These are phyloP conservation scores for Spongilla lacustris DNA, from an alignment of 37 sponge, comb jelly and placozoan species.

Conservation along the genomic window DNA sequence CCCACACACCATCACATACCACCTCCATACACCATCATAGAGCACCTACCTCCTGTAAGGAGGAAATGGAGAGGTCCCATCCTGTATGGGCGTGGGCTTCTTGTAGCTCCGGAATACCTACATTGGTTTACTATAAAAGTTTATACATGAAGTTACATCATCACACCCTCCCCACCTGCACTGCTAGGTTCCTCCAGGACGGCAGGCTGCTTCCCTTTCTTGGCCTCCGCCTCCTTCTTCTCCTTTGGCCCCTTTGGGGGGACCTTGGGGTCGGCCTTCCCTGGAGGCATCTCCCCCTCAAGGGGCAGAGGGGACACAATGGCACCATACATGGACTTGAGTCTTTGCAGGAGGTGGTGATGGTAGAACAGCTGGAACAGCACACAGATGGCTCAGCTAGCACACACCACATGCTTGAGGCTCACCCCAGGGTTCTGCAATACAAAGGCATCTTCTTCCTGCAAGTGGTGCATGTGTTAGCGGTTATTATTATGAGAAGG, in stretches of 20 bases:
- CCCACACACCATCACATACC: too few relatives aligned
- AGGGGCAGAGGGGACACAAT: constrained; percentile 20
- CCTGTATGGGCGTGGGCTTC: constrained; percentile 17
- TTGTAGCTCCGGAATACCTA: background rate
- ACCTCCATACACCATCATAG: too few relatives aligned
- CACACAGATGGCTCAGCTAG: background rate
- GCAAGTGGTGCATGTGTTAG: background rate
- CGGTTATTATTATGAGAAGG: background rate
- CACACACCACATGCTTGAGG: background rate
- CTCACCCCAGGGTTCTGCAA: constrained; percentile 58
- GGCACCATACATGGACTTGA: constrained; percentile 45
- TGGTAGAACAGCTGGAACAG: constrained; percentile 58
- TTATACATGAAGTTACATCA: too few relatives aligned
- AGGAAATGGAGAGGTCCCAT: constrained; percentile 74
- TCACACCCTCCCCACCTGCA: too few relatives aligned
- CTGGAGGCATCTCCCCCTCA: background rate
- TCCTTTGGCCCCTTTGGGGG: background rate
- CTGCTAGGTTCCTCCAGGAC: too few relatives aligned
- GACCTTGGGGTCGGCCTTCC: too few relatives aligned
- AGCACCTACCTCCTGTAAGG: constrained; percentile 54
- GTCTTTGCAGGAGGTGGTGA: constrained; percentile 34
- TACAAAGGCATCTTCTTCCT: constrained; percentile 70
- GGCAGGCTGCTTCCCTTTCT: background rate
- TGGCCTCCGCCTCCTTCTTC: constrained; percentile 23
- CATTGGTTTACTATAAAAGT: too few relatives aligned